Evolutionary conservation across 2,888 invertebrate genomes (phyloP), one percentile per base, ranked within the genome.

Genomic region (Dioctria rufipes): DNA sequence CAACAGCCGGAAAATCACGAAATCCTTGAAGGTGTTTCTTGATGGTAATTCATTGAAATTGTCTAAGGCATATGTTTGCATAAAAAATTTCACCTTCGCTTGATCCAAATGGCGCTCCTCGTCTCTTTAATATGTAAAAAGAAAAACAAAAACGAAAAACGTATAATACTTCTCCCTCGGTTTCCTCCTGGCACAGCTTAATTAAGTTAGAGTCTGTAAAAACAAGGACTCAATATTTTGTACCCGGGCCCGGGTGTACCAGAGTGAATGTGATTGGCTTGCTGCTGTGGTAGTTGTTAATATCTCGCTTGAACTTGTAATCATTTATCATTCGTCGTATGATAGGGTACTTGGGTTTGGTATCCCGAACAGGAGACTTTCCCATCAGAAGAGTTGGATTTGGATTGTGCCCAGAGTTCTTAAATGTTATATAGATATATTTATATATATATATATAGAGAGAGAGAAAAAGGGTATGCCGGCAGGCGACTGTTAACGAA

Each of bases 311-410:
- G 63, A 77, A 77, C 77, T 77, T 77, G 63, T 77, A 77, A 77
- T 77, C 77, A 77, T 77, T 77, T 77, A 77, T 77, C 77, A 77
- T 77, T 77, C 63, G 77, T 77, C 63, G 77, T 61, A 77, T 77
- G 77, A 77, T 77, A 77, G 77, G 49, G 63, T 51, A 77, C 77
- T 61, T 46, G 11, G 75, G 43, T 77, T 77, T 40, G 77, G 63
- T 77, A 77, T 77, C 77, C 77, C 63, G 37, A 77, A 77, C 63
- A 46, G 77, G 63, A 46, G 61, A 61, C 77, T 63, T 49, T 40
- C 61, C 63, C 63, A 42, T 49, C 63, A 49, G 77, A 77, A 49
- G 77, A 77, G 77, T 49, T 77, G 63, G 77, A 77, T 37, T 51
- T 77, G 77, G 77, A 77, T 58, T 77, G 63, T 77, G n/a, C 40